Evolutionary conservation across 2,888 invertebrate species (phyloP).

Genomic region (Chrysopilus asiliformis): DNA sequence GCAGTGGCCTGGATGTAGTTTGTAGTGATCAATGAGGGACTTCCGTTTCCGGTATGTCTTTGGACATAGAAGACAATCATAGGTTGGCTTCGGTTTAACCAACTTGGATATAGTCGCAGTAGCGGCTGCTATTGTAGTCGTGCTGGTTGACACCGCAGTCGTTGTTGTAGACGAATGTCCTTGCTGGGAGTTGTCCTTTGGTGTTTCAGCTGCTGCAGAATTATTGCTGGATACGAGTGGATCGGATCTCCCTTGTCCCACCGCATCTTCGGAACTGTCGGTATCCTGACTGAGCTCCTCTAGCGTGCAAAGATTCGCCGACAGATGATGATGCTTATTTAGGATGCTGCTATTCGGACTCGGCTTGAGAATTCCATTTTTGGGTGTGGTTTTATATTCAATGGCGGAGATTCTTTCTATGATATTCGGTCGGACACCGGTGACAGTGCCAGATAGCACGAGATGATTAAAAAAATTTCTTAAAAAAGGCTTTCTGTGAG

Average conservation of each 20-base stretch:
- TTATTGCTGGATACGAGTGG: neutral
- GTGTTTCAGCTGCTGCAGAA: conserved; percentile 10
- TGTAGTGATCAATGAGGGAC: conserved; percentile 33
- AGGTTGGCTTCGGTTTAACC: conserved; percentile 24
- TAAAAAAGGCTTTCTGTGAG: conserved; percentile 31
- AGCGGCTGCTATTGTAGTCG: conserved; percentile 13
- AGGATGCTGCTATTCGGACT: neutral
- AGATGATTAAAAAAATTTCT: conserved; percentile 31
- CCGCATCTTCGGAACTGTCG: conserved; percentile 9
- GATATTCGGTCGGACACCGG: conserved; percentile 20
- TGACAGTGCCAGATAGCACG: conserved; percentile 23
- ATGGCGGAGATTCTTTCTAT: conserved; percentile 22
- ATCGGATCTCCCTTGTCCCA: no score
- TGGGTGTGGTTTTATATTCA: neutral
- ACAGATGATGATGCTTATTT: no score
- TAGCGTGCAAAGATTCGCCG: neutral
- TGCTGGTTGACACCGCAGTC: conserved; percentile 10
- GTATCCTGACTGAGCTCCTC: conserved; percentile 11
- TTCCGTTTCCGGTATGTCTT: conserved; percentile 34
- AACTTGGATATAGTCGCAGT: conserved; percentile 4
- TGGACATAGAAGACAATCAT: conserved; percentile 31
- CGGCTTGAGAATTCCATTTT: neutral
- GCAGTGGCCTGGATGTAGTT: conserved; percentile 34
- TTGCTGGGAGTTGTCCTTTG: conserved; percentile 4
- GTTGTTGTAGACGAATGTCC: no score